A percentile compares a stretch with the other conserved stretches of the same genome.
Conservation (phyloP, 2,113 vertebrate species). For the Syngnathus scovelli region DNA sequence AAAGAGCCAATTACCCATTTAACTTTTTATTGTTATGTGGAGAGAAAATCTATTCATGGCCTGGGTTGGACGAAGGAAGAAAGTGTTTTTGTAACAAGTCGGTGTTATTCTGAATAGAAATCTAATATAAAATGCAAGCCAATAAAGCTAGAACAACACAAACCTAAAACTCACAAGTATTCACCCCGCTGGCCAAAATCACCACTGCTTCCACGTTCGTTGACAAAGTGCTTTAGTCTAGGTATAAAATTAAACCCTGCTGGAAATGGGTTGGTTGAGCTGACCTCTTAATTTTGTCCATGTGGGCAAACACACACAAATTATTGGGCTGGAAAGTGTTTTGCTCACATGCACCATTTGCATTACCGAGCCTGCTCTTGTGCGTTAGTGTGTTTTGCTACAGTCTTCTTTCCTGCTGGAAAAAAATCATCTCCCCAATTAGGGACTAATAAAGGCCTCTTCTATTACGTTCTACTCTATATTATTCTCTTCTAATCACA, state of each 20-base stretch:
- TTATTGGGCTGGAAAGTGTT: not conserved
- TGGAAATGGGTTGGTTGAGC: constrained; percentile 18
- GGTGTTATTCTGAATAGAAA: constrained; percentile 14
- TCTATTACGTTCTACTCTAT: not conserved
- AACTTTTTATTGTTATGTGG: constrained; percentile 5
- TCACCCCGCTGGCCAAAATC: constrained; percentile 13
- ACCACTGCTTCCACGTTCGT: not conserved
- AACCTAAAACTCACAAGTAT: constrained; percentile 25
- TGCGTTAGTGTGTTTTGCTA: not conserved
- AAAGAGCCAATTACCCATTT: constrained; percentile 23
- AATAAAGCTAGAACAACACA: constrained; percentile 23
- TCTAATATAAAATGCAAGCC: constrained; percentile 8
- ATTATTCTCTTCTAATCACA: not conserved
- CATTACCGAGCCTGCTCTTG: not conserved
- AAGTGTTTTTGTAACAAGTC: not conserved
- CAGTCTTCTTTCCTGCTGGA: not conserved
- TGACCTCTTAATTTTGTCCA: constrained; percentile 6
- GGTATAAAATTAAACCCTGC: not conserved
- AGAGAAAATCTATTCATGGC: constrained; percentile 20
- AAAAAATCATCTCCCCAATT: not conserved
- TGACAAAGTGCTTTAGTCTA: not conserved
- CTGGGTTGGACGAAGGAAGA: not conserved
- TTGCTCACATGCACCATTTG: not conserved
- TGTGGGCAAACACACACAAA: constrained; percentile 14
- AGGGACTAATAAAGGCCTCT: not conserved